Conservation (phyloP, 1,140 invertebrate species). For the Paraescarpia echinospica region DNA sequence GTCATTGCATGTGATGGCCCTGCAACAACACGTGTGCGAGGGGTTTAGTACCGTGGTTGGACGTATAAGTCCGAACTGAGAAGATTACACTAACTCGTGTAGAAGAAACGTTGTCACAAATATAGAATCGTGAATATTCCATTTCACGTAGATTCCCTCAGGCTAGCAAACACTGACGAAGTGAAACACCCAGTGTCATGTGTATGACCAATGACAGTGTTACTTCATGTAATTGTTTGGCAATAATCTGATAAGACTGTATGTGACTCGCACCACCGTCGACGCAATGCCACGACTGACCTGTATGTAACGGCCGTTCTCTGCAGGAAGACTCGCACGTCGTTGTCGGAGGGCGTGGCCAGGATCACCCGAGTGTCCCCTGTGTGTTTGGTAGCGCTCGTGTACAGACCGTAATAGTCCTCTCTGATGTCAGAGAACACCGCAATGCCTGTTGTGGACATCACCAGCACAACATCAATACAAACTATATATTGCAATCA, state of each 20-base stretch:
- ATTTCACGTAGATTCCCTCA: too few species aligned
- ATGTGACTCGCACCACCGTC: neutral
- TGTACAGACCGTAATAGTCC: slow-evolving; percentile 31
- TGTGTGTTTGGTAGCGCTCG: slow-evolving; percentile 29
- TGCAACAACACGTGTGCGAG: too few species aligned
- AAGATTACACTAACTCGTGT: too few species aligned
- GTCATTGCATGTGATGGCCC: too few species aligned
- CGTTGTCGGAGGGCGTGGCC: slow-evolving; percentile 12
- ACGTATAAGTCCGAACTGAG: too few species aligned
- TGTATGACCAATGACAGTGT: neutral
- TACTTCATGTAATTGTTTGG: neutral
- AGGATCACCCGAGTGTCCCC: slow-evolving; percentile 31
- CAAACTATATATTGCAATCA: neutral
- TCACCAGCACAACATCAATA: neutral
- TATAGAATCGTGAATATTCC: too few species aligned
- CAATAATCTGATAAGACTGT: neutral
- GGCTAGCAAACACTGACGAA: neutral
- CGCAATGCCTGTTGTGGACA: slow-evolving; percentile 24
- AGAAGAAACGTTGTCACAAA: too few species aligned
- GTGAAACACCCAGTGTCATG: neutral
- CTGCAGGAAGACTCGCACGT: slow-evolving; percentile 32
- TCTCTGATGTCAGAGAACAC: slow-evolving; percentile 33
- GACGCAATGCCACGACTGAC: neutral
- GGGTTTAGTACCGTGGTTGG: too few species aligned
- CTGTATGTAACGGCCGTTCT: slow-evolving; percentile 36